Base-by-base conservation (phyloP, 2,113 vertebrate species). In the Dromiciops gliroides region DNA sequence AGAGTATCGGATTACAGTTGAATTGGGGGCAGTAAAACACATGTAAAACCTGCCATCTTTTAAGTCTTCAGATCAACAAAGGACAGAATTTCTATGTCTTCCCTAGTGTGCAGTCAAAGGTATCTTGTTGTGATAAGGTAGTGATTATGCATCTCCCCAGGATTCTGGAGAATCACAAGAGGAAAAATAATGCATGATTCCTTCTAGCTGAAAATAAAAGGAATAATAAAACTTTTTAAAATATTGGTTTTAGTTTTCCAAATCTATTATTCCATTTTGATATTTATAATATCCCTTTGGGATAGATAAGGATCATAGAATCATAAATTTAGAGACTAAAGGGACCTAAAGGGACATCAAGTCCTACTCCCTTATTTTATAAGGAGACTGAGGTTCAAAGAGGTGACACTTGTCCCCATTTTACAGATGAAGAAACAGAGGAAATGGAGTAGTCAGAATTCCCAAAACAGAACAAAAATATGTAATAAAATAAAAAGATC, bases 201-300 rank as follows among this genome's bases (percentile, higher is more conserved):
- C 67, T 83, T 83, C 67, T 44, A 44, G 67, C 89, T 67, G 28
- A n/a, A 23, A 90, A 53, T 88, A 91, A 2, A 2, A 9, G 0
- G 6, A 8, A 16, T 19, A 49, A 52, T 48, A 91, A 88, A 53
- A 26, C 56, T 44, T 83, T 83, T 44, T 22, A 22, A 44, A 22
- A 44, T 83, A 44, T 83, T 83, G 11, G 6, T 93, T 96, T 96
- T 93, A 89, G 49, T 95, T 95, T 93, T 94, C 89, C 89, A 91
- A 94, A 91, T n/a, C 51, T 92, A 91, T 48, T 89, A 95, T 28
- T 2, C 51, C 90, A 92, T 37, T 94, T 83, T 95, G 8, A 50
- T 95, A 89, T 49, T 90, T 53, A 49, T 10, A 90, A 89, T 12
- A 94, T 93, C 90, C 60, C 24, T 75, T 3, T 51, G 8, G 31